These are phyloP conservation scores for Homarus gammarus DNA, from an alignment of 2,888 invertebrate genomes.

Conservation along the genomic window DNA sequence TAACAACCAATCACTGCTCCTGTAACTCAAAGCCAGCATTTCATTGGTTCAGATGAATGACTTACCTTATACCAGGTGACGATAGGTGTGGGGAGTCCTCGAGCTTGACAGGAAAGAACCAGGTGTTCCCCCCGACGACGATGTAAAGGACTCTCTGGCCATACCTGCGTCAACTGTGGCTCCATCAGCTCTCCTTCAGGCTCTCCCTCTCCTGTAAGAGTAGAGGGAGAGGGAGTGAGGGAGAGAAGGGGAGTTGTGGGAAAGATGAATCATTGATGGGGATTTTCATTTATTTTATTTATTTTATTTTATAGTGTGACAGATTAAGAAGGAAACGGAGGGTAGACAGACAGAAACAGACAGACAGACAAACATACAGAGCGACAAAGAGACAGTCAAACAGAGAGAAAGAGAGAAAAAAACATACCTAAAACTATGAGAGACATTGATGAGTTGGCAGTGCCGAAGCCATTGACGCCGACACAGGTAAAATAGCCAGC, in stretches of 20 bases:
- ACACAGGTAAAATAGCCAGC: constrained; percentile 53
- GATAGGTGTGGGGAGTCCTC: constrained; percentile 33
- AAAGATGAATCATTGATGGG: no score
- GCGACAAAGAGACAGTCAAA: no score
- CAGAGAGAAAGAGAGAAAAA: no score
- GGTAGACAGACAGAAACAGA: no score
- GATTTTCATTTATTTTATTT: no score
- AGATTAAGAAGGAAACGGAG: no score
- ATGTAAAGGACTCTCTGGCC: constrained; percentile 35
- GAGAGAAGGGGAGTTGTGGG: not conserved
- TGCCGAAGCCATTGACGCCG: constrained; percentile 68
- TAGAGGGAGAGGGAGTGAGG: not conserved
- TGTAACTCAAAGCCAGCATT: no score
- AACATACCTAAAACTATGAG: constrained; percentile 53
- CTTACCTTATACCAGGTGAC: constrained; percentile 55
- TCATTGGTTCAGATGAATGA: no score
- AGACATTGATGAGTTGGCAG: constrained; percentile 47
- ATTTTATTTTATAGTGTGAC: not conserved
- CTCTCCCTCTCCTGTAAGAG: constrained; percentile 29
- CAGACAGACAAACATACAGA: no score
- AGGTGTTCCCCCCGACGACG: constrained; percentile 37
- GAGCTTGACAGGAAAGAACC: constrained; percentile 34
- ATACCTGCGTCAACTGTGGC: constrained; percentile 53
- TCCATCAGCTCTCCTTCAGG: constrained; percentile 24
- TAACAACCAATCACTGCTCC: no score